Evolutionary conservation across 2,113 vertebrate genomes (phyloP).

Genomic region (Tylochromis polylepis): DNA sequence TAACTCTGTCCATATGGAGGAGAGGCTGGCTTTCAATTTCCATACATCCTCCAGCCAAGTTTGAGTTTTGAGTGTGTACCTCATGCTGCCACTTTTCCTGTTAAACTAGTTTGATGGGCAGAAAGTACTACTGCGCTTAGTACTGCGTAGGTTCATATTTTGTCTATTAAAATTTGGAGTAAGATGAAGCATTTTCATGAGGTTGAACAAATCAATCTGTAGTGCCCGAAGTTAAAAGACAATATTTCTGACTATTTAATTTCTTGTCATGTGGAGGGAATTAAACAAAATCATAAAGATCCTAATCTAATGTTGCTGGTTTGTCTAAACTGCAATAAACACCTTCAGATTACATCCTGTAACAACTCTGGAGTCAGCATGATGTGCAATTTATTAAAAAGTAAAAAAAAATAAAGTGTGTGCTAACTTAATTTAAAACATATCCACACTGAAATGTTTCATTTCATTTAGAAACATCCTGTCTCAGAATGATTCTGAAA

Average conservation of each 20-base stretch:
- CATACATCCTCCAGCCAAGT: constrained; percentile 12
- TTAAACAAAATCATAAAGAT: background rate
- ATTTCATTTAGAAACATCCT: background rate
- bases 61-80: background rate
- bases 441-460: background rate
- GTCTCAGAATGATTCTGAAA: background rate
- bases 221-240: background rate
- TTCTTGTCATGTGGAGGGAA: background rate
- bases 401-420: background rate
- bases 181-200: background rate
- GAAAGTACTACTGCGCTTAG: background rate
- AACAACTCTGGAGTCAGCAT: background rate
- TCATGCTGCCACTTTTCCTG: background rate
- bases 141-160: background rate
- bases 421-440: background rate
- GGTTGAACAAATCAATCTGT: background rate
- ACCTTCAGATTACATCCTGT: background rate
- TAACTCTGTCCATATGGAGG: constrained; percentile 30
- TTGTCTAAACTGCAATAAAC: background rate
- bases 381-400: background rate
- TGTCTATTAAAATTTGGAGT: background rate
- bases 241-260: background rate
- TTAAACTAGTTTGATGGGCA: background rate
- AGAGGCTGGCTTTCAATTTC: constrained; percentile 12
- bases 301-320: background rate